Evolutionary conservation across 2,113 vertebrate species (phyloP).

Genomic region (Dolichallabes microphthalmus): DNA sequence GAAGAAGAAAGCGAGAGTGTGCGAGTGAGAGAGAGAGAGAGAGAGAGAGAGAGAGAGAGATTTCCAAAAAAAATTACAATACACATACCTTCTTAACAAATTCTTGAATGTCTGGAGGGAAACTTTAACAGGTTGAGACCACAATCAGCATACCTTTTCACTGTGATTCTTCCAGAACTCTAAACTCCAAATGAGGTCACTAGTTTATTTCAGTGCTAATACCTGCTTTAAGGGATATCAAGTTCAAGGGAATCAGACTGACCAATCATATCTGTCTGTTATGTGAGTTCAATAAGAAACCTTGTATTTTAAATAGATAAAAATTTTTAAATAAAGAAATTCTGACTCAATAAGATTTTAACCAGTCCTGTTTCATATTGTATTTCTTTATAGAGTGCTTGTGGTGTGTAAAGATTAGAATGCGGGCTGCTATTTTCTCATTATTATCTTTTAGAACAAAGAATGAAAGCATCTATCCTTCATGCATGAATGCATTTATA

Average conservation of each 20-base stretch:
- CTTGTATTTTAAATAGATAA: not conserved
- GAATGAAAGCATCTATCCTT: no score
- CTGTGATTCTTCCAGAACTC: not conserved
- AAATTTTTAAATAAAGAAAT: not conserved
- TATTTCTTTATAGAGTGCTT: conserved; percentile 51
- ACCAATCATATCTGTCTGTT: conserved; percentile 11
- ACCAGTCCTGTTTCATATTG: not conserved
- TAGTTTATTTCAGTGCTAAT: not conserved
- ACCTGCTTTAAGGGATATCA: conserved; percentile 19
- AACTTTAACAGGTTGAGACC: not conserved
- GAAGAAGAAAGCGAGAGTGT: not conserved
- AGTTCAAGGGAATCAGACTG: not conserved
- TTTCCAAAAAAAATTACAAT: not conserved
- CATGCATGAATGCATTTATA: no score
- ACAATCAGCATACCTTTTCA: not conserved
- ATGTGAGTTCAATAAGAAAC: not conserved
- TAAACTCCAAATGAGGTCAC: conserved; percentile 5
- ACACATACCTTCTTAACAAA: not conserved
- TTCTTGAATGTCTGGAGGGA: not conserved
- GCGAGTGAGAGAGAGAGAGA: not conserved
- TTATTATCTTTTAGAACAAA: no score
- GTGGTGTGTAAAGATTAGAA: no score
- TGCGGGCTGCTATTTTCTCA: no score
- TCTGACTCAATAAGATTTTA: not conserved
- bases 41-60: conserved; percentile 10